Evolutionary conservation across 2,113 vertebrate genomes (phyloP), one percentile per base, ranked within the genome.

Genomic region (Delphinus delphis): DNA sequence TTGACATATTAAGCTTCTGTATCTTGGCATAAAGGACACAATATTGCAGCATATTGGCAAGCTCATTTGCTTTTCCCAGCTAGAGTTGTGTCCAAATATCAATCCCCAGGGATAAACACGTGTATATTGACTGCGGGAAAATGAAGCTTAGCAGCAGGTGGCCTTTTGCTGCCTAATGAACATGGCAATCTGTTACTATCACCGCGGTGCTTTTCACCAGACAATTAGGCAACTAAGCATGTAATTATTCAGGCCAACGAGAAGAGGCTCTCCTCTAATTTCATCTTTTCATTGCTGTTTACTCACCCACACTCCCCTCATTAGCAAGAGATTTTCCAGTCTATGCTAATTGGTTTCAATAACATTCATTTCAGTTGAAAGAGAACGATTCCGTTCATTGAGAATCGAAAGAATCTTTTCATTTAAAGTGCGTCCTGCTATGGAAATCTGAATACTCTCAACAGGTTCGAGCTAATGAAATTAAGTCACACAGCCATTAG

Each of bases 151-250:
- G 99, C 99, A 99, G 99, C 99, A 99, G 99, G 99, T 99, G 99
- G 99, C 99, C 99, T 99, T 99, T 99, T 99, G 99, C 99, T 98
- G 99, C 99, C 99, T 99, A 99, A 99, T 99, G 99, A 99, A 99
- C 99, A 99, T 98, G 98, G 99, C 99, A 99, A 99, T 99, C 99
- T 99, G 99, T 99, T 99, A 99, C 99, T 97, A 99, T 99, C 99
- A 99, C 99, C 97, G 98, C 98, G 31, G 98, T 96, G 99, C 99
- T 99, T 99, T 99, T 99, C 99, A 99, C 99, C 99, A 99, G 99
- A 99, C 99, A 99, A 99, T 99, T 99, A 99, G 99, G 99, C 99
- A 99, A 99, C 99, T 99, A 99, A 99, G 99, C 99, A 99, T 99
- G 99, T 99, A 99, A 99, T 99, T 99, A 99, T 99, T 99, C 99